Evolutionary conservation across 1,140 invertebrate species (phyloP).

Genomic region (Neodiprion lecontei): DNA sequence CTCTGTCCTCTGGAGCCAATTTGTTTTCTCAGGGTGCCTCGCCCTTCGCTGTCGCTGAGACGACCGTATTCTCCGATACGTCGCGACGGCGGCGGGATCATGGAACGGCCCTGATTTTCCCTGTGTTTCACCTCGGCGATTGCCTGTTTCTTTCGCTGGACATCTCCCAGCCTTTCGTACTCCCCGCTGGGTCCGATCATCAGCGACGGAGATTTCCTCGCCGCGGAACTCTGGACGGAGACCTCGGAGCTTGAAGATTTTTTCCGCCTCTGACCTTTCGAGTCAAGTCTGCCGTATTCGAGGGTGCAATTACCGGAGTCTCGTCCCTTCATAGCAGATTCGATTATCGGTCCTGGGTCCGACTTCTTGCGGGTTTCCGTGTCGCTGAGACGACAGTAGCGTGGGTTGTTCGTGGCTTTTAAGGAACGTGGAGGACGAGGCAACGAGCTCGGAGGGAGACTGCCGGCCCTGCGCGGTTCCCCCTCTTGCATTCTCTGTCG

Average conservation of each 20-base stretch:
- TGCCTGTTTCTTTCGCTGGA: constrained; percentile 49
- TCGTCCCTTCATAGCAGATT: constrained; percentile 36
- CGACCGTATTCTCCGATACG: constrained; percentile 67
- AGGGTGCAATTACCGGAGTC: constrained; percentile 52
- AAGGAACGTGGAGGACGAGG: constrained; percentile 70
- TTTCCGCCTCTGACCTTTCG: constrained; percentile 42
- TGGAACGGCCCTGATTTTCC: constrained; percentile 65
- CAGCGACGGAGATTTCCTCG: constrained; percentile 41
- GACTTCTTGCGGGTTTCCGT: constrained; percentile 62
- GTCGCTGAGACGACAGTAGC: constrained; percentile 67
- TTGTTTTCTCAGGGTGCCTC: constrained; percentile 55
- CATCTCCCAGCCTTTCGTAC: constrained; percentile 49
- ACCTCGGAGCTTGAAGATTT: constrained; percentile 29
- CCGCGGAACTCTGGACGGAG: constrained; percentile 42
- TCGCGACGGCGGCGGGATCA: constrained; percentile 66
- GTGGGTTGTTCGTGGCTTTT: constrained; percentile 61
- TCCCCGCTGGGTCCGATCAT: constrained; percentile 29
- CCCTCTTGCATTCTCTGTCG: constrained; percentile 71
- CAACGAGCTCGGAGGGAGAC: constrained; percentile 71
- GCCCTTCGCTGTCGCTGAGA: constrained; percentile 63
- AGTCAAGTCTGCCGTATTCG: constrained; percentile 53
- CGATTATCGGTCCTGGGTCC: constrained; percentile 48
- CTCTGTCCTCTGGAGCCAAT: constrained; percentile 48
- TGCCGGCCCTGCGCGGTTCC: constrained; percentile 57
- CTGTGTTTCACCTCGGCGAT: constrained; percentile 49